phyloP scores from a whole-genome alignment of 2,888 invertebrate genomes.

The Papilio protenor region DNA sequence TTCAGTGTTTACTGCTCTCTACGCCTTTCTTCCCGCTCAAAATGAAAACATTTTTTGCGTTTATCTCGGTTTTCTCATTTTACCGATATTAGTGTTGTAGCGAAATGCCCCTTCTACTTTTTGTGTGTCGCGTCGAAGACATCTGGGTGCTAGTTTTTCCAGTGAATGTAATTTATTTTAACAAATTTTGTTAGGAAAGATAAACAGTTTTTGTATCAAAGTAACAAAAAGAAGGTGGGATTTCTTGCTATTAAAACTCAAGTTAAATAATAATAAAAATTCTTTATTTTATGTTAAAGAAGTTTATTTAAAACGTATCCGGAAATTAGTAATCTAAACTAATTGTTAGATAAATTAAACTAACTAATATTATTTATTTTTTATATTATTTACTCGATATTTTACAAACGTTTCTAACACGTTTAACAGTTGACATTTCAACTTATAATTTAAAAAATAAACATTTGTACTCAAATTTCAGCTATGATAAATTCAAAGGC shows the following conservation, averaged over 20 bases:
- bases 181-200: no score
- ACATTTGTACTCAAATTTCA: slow-evolving; percentile 22
- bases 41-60: slow-evolving; percentile 43
- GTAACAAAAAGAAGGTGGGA: no score
- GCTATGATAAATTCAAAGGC: slow-evolving; percentile 30
- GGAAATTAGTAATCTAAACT: no score
- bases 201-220: no score
- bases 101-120: slow-evolving; percentile 30
- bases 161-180: neutral
- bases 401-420: neutral
- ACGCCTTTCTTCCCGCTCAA: slow-evolving; percentile 40
- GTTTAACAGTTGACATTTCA: neutral
- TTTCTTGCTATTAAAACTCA: no score
- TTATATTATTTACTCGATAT: no score
- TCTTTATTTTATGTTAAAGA: no score
- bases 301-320: no score
- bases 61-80: slow-evolving; percentile 42
- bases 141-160: slow-evolving; percentile 21
- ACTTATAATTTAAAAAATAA: neutral
- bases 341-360: no score
- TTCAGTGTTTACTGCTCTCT: slow-evolving; percentile 41
- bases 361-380: no score
- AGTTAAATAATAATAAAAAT: no score
- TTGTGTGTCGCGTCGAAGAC: slow-evolving; percentile 16
- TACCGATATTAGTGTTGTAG: slow-evolving; percentile 41